Evolutionary conservation across 2,113 vertebrate species (phyloP), one percentile per base, ranked within the genome.

Genomic region (Stictonetta naevosa): DNA sequence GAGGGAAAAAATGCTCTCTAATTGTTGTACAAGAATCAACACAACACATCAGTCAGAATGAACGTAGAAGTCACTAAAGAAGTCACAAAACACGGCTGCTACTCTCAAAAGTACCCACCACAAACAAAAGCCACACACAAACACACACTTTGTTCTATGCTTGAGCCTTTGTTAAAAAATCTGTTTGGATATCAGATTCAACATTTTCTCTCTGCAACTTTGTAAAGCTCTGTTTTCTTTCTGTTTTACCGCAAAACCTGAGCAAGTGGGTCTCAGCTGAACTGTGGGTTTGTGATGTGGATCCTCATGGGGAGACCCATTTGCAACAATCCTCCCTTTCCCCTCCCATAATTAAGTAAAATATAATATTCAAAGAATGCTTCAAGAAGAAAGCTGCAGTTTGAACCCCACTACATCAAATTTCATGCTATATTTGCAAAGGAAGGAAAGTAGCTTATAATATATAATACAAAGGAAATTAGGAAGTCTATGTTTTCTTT

Each of bases 1-100:
- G 8, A 36, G 8, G 2, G 3, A 9, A 25, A 29, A 59, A 42
- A 36, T 11, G 1, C 0, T 19, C 16, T 66, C 6, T 44, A 17
- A 50, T 20, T 71, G 81, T 91, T 60, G 6, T 34, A 44, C 3
- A 71, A 67, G 28, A 71, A 3, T 29, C 55, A 75, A 31, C 7
- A 34, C 3, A 90, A 90, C 90, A 18, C 17, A 22, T 5, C 20
- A 15, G 13, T 52, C 23, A 52, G 50, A 52, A 26, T 52, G 50
- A 25, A 52, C 4, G 23, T 13, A 25, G 23, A 52, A 52, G 50
- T 52, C 50, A 52, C 50, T 26, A 14, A 34, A n/a, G n/a, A n/a
- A n/a, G n/a, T 21, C 13, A 17, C 26, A 59, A 76, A 66, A 66
- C 14, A 25, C 40, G 14, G 23, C 11, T 53, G 59, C 58, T 66